Evolutionary conservation across 2,797 vertebrate genomes (phyloP).

Genomic region (Anabas testudineus): DNA sequence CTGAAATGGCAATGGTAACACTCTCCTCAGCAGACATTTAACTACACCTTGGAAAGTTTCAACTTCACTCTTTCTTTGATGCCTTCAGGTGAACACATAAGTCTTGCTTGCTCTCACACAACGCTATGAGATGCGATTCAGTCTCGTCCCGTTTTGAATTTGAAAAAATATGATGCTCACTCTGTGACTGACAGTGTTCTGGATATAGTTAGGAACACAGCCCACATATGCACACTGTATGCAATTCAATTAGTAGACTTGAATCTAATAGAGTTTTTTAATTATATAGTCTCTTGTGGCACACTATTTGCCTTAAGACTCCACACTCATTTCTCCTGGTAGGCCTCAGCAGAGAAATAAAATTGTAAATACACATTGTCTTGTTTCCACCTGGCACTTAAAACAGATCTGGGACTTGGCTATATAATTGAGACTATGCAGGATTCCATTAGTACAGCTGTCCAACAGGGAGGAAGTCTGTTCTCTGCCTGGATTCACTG

Average conservation of each 20-base stretch:
- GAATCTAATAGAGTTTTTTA: conserved; percentile 18
- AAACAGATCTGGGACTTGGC: conserved; percentile 60
- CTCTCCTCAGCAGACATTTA: conserved; percentile 5
- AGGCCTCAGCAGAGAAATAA: conserved; percentile 51
- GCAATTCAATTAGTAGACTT: conserved; percentile 15
- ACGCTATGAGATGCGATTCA: too few relatives aligned
- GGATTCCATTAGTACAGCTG: conserved; percentile 66
- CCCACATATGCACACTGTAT: too few relatives aligned
- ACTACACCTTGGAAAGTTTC: conserved; percentile 1
- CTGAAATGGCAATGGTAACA: neutral
- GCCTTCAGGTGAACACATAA: neutral
- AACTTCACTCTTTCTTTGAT: conserved; percentile 22
- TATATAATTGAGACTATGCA: conserved; percentile 69
- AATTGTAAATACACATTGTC: conserved; percentile 65
- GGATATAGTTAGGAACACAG: too few relatives aligned
- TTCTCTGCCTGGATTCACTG: conserved; percentile 36
- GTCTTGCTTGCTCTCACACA: too few relatives aligned
- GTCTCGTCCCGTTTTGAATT: too few relatives aligned
- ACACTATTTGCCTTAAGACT: conserved; percentile 44
- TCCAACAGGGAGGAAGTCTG: conserved; percentile 63
- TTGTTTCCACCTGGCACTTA: conserved; percentile 65
- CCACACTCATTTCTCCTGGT: conserved; percentile 30
- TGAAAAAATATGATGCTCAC: too few relatives aligned
- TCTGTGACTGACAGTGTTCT: too few relatives aligned
- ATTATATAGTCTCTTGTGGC: conserved; percentile 11